Base-by-base conservation (phyloP, 1,140 invertebrate genomes). In the Aphelenchoides fujianensis region DNA sequence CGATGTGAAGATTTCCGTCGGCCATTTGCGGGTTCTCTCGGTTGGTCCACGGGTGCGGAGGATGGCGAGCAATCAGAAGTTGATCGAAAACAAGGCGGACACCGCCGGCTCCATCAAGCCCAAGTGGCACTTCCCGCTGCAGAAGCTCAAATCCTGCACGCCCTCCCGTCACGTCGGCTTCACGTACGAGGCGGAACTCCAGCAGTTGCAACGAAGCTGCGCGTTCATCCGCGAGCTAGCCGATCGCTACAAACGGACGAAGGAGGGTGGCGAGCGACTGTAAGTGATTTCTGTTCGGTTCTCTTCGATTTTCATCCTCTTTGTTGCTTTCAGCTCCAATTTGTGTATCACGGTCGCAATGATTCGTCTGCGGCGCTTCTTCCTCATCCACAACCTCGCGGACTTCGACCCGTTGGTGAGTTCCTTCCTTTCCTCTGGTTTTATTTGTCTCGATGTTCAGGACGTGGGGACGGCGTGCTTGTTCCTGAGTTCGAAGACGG, bases 331-430 rank as follows among this genome's bases (percentile, higher is more conserved):
- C 62, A 69, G 67, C 16, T 70, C 67, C 27, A 23, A 69, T 12
- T 28, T 69, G 16, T 70, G 66, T 30, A 68, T 69, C 16, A 30
- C 12, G 23, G 57, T 71, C 3, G 64, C 63, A 16, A 19, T 69
- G 67, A 69, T 69, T 1, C 68, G 32, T 23, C 35, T 69, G 1
- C 61, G 34, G 16, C 61, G 67, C 23, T 76, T 76, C 41, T 76
- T 80, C 54, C 36, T 67, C 2, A 53, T 76, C 41, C 75, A 76
- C 37, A 55, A 70, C 16, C 62, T 76, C 9, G 34, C 23, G 3
- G 53, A 35, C 5, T 79, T 74, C 34, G 73, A 74, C 53, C 57
- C 74, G 31, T 66, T 59, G 41, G 76, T 79, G n/a, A 67, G 79
- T 16, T n/a, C 36, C 1, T n/a, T n/a, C n/a, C n/a, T n/a, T n/a